Conservation (phyloP, 2,797 vertebrate species). For the Intellagama lesueurii region DNA sequence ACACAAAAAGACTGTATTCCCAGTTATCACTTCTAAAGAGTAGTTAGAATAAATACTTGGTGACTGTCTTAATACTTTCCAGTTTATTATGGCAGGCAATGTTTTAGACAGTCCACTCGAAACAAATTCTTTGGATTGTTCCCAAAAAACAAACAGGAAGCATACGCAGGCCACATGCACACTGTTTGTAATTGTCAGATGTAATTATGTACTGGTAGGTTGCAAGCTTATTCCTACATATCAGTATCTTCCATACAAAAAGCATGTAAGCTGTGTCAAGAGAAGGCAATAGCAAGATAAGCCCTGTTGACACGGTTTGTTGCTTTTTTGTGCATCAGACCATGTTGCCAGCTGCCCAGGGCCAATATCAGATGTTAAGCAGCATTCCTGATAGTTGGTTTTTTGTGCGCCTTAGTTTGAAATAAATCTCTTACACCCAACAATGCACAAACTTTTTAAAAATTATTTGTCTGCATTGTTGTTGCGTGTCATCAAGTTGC, state of each 20-base stretch:
- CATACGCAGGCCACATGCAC: background rate
- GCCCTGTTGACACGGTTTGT: background rate
- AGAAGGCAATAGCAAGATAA: background rate
- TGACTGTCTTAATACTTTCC: background rate
- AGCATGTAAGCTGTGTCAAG: background rate
- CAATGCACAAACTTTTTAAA: background rate
- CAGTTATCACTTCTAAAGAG: background rate
- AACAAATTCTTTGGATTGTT: background rate
- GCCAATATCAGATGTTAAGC: background rate
- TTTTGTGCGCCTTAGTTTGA: background rate
- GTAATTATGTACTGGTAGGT: background rate
- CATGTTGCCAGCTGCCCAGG: conserved; percentile 1
- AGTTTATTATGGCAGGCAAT: background rate
- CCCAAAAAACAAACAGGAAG: background rate
- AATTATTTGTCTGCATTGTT: background rate
- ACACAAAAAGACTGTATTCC: background rate
- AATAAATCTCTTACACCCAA: background rate
- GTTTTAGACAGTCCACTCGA: background rate
- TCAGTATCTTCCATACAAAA: background rate
- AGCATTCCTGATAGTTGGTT: conserved; percentile 16
- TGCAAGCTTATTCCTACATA: rapidly evolving
- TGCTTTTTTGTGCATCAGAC: background rate
- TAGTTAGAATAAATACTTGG: background rate
- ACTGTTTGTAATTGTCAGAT: background rate
- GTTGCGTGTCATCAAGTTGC: too few species aligned